Evolutionary conservation across 2,113 vertebrate genomes (phyloP).

Genomic region (Cygnus atratus): DNA sequence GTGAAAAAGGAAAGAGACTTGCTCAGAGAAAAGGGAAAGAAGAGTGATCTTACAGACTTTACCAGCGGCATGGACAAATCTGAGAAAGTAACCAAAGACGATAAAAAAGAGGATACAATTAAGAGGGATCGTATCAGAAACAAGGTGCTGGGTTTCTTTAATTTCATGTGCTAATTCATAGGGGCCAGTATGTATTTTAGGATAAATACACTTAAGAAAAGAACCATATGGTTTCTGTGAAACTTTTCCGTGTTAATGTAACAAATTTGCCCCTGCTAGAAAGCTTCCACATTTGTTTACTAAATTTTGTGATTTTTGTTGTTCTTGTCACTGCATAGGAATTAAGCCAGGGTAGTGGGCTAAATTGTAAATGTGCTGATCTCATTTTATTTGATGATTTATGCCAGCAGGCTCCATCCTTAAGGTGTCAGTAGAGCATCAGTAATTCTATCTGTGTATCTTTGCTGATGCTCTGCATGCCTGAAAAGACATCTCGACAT

Average conservation of each 20-base stretch:
- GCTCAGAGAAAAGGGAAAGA: slow-evolving; percentile 86
- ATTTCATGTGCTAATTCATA: slow-evolving; percentile 23
- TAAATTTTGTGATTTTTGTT: background rate
- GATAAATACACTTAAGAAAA: background rate
- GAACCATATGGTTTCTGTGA: background rate
- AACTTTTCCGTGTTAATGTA: background rate
- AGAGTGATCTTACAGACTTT: slow-evolving; percentile 79
- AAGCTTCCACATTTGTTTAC: background rate
- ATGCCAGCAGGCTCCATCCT: background rate
- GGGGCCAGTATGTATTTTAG: background rate
- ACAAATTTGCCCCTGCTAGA: background rate
- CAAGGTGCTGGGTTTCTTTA: slow-evolving; percentile 83
- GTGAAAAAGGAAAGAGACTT: slow-evolving; percentile 87
- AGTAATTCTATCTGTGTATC: background rate
- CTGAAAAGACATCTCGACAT: background rate
- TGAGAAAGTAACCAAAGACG: slow-evolving; percentile 84
- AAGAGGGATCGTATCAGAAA: slow-evolving; percentile 94
- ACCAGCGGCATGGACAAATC: slow-evolving; percentile 73
- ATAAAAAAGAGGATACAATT: slow-evolving; percentile 86
- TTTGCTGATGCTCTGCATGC: background rate
- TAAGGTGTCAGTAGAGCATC: background rate
- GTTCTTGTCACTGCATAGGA: background rate
- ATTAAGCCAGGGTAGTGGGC: background rate
- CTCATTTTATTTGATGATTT: background rate
- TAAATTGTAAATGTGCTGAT: background rate